phyloP scores from a whole-genome alignment of 2,113 vertebrate species.

The Neodontobutis hainanensis region DNA sequence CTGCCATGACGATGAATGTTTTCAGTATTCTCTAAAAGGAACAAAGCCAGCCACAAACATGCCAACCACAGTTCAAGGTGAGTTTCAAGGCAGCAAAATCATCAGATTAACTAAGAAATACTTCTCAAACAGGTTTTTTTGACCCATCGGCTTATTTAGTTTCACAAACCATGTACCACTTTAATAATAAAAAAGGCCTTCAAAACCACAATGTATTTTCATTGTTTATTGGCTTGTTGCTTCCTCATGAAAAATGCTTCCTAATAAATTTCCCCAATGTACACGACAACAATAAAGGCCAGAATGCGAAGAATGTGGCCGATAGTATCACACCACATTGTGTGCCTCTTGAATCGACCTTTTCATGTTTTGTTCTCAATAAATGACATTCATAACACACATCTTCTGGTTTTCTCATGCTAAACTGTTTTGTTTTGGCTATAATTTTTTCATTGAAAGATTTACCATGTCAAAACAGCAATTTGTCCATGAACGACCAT shows the following conservation, averaged over 20 bases:
- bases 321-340: constrained; percentile 62
- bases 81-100: not conserved
- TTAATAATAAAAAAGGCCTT: not conserved
- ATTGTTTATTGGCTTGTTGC: constrained; percentile 5
- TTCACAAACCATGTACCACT: not conserved
- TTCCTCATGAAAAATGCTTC: constrained; percentile 17
- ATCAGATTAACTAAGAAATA: not conserved
- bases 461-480: too few relatives aligned
- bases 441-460: too few relatives aligned
- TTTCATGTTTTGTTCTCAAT: constrained; percentile 17
- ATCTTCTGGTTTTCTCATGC: not conserved
- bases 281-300: constrained; percentile 45
- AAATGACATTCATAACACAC: constrained; percentile 3
- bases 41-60: constrained; percentile 1
- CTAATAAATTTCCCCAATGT: constrained; percentile 4
- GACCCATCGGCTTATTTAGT: too few relatives aligned
- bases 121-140: not conserved
- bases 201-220: not conserved
- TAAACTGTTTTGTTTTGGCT: not conserved
- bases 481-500: too few relatives aligned
- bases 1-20: constrained; percentile 16
- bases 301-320: constrained; percentile 55
- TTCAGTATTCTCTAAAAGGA: not conserved
- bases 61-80: not conserved
- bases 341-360: constrained; percentile 34